Percentiles rank a stretch among this genome's conserved stretches.
Evolutionary conservation across 1,140 invertebrate genomes (phyloP).

Genomic region (Cydia strobilella): DNA sequence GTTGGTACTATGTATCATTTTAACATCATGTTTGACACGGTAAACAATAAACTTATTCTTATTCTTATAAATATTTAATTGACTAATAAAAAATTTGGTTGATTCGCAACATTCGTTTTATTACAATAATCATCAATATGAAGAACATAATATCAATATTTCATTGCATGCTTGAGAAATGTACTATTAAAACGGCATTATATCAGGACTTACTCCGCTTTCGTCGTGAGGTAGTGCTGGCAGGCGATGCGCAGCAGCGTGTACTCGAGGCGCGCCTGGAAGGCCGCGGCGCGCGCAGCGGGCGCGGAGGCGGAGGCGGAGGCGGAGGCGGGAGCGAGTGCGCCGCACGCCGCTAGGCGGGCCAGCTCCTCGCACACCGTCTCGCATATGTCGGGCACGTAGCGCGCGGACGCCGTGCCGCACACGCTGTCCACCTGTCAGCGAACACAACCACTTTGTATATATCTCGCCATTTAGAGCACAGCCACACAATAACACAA

Average conservation of each 20-base stretch:
- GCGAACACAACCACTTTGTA: background rate
- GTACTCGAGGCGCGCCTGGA: constrained; percentile 64
- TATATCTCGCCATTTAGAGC: background rate
- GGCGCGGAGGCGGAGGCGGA: constrained; percentile 37
- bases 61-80: too few relatives aligned
- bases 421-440: constrained; percentile 89
- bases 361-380: constrained; percentile 95
- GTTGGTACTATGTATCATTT: too few relatives aligned
- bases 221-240: constrained; percentile 59
- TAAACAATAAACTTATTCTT: too few relatives aligned
- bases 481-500: too few relatives aligned
- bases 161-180: too few relatives aligned
- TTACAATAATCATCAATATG: too few relatives aligned
- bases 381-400: constrained; percentile 93
- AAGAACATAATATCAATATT: too few relatives aligned
- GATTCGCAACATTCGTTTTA: too few relatives aligned
- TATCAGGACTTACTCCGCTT: constrained; percentile 59
- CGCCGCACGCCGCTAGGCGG: constrained; percentile 89
- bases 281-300: constrained; percentile 47
- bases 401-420: constrained; percentile 83
- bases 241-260: constrained; percentile 57
- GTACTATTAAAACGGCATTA: too few relatives aligned
- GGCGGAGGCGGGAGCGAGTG: constrained; percentile 34
- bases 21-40: too few relatives aligned
- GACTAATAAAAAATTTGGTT: too few relatives aligned